Percentiles rank a stretch among this genome's conserved stretches.
These are phyloP conservation scores for Paramisgurnus dabryanus DNA, from an alignment of 2,113 vertebrate genomes.

Conservation along the genomic window DNA sequence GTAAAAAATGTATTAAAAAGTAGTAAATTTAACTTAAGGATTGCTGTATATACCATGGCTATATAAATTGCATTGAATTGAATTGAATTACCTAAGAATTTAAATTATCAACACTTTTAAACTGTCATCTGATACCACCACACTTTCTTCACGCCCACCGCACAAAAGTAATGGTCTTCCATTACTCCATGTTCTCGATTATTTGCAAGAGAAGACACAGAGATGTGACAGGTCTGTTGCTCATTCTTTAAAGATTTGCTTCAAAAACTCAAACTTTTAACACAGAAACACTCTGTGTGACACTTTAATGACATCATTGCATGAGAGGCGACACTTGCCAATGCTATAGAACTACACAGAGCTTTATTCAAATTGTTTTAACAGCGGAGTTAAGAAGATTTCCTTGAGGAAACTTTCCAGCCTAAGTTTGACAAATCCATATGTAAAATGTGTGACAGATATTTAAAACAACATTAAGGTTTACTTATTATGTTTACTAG, in stretches of 20 bases:
- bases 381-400: no score
- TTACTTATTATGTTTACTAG: no score
- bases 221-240: constrained; percentile 39
- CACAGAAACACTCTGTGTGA: constrained; percentile 10
- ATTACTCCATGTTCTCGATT: constrained; percentile 48
- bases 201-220: constrained; percentile 48
- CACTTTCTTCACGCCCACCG: constrained; percentile 32
- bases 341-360: not conserved
- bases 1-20: no score
- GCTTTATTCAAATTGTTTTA: no score
- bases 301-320: constrained; percentile 1
- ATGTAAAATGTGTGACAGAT: no score
- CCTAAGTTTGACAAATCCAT: no score
- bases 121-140: constrained; percentile 16
- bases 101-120: constrained; percentile 11
- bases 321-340: not conserved
- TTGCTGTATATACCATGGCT: no score
- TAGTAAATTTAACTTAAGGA: no score
- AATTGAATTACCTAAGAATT: not conserved
- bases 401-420: no score
- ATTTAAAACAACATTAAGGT: no score
- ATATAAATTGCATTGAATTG: no score
- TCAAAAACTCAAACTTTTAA: constrained; percentile 7
- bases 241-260: constrained; percentile 53
- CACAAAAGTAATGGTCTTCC: constrained; percentile 54